A percentile compares a stretch with the other conserved stretches of the same genome.
Evolutionary conservation across 2,888 invertebrate species (phyloP).

Genomic region (Hemistola chrysoprasaria): DNA sequence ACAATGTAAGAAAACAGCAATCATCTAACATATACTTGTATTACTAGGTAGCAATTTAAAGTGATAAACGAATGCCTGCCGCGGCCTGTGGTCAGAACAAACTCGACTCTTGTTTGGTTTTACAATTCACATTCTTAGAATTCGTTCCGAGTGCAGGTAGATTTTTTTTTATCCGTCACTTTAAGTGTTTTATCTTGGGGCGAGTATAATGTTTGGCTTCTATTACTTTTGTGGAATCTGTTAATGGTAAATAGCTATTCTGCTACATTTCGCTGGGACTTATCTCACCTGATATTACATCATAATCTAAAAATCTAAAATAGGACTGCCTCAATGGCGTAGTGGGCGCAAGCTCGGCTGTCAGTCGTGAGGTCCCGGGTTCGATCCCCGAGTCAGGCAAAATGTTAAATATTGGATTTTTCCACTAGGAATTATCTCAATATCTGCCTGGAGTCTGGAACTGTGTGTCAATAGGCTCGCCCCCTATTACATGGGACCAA

Average conservation of each 20-base stretch:
- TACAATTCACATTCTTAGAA: constrained; percentile 73
- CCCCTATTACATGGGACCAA: no score
- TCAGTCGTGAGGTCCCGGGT: no score
- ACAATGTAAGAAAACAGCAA: constrained; percentile 24
- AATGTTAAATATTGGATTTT: no score
- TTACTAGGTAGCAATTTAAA: constrained; percentile 46
- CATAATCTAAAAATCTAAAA: no score
- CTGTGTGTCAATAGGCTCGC: no score
- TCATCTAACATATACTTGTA: constrained; percentile 25
- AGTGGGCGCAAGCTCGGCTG: no score
- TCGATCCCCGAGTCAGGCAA: no score
- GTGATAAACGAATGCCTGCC: constrained; percentile 43
- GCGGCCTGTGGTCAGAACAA: constrained; percentile 44
- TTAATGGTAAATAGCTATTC: neutral
- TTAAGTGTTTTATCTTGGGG: constrained; percentile 37
- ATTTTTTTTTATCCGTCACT: constrained; percentile 44
- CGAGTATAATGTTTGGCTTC: constrained; percentile 18
- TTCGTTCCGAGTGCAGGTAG: constrained; percentile 63
- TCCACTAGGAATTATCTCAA: no score
- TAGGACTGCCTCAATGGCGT: no score
- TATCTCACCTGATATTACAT: no score
- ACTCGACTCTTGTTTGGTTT: constrained; percentile 62
- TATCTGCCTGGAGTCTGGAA: no score
- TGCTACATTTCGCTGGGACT: no score
- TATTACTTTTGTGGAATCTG: constrained; percentile 13